Evolutionary conservation across 1,140 invertebrate species (phyloP).

Genomic region (Chymomyza costata): DNA sequence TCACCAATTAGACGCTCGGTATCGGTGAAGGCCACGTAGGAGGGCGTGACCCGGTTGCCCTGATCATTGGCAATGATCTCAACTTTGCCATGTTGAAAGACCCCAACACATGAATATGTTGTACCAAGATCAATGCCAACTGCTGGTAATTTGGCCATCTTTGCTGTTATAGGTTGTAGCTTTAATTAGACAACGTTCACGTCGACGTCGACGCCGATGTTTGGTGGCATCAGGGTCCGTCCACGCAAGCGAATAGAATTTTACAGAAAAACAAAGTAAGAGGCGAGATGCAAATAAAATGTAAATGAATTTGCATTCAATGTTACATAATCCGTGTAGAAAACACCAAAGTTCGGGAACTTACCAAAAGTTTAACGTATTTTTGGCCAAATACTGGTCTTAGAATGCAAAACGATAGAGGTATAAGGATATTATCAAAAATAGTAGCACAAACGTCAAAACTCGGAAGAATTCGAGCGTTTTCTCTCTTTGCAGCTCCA

Average conservation of each 20-base stretch:
- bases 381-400: constrained; percentile 1
- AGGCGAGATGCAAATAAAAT: constrained; percentile 25
- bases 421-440: constrained; percentile 68
- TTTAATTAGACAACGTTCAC: constrained; percentile 53
- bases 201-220: constrained; percentile 17
- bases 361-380: constrained; percentile 27
- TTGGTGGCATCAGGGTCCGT: constrained; percentile 47
- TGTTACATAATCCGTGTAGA: constrained; percentile 14
- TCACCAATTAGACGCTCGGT: constrained; percentile 96
- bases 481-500: constrained; percentile 75
- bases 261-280: constrained; percentile 1
- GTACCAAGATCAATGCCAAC: constrained; percentile 88
- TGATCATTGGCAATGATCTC: constrained; percentile 97
- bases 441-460: constrained; percentile 67
- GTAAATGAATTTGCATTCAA: constrained; percentile 50
- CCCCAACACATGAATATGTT: constrained; percentile 88
- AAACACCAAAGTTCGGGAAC: constrained; percentile 32
- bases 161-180: constrained; percentile 28
- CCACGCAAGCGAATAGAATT: not conserved
- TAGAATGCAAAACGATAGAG: constrained; percentile 71
- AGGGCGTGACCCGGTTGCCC: constrained; percentile 96
- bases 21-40: constrained; percentile 98
- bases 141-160: constrained; percentile 77
- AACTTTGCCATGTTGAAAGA: constrained; percentile 91
- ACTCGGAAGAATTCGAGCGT: constrained; percentile 71